A percentile compares a stretch with the other conserved stretches of the same genome.
phyloP scores from a whole-genome alignment of 92 coral and sea anemone genomes.

The Porites lobata region DNA sequence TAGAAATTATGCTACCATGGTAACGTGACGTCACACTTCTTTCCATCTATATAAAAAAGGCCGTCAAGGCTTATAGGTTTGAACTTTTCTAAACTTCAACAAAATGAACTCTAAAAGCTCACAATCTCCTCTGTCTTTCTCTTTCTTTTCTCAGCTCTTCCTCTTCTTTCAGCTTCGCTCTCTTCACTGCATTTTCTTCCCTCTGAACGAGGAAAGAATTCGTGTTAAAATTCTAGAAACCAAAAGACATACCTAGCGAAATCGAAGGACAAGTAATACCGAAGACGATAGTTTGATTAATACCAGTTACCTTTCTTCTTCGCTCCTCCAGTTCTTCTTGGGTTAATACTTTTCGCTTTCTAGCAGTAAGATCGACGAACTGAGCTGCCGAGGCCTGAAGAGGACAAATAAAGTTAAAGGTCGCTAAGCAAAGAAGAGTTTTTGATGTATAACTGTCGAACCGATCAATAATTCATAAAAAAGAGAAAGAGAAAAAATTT shows the following conservation, averaged over 20 bases:
- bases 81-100: not conserved
- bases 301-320: conserved; percentile 68
- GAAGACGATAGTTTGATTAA: too few relatives aligned
- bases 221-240: not conserved
- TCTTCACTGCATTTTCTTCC: conserved; percentile 84
- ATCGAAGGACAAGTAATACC: too few relatives aligned
- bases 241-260: too few relatives aligned
- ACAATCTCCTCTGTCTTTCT: conserved; percentile 80
- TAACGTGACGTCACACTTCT: too few relatives aligned
- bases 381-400: conserved; percentile 11
- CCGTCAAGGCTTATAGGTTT: not conserved
- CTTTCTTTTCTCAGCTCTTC: conserved; percentile 73
- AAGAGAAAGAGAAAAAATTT: too few relatives aligned
- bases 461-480: too few relatives aligned
- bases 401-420: not conserved
- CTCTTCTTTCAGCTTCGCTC: conserved; percentile 83
- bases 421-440: too few relatives aligned
- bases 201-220: conserved; percentile 53
- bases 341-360: conserved; percentile 82
- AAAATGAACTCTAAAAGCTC: conserved; percentile 26
- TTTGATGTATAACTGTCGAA: too few relatives aligned
- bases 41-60: too few relatives aligned
- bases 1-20: too few relatives aligned
- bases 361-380: conserved; percentile 59
- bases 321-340: conserved; percentile 90